These are phyloP conservation scores for Eulemur mongoz DNA, from an alignment of 2,797 vertebrate genomes.

Conservation along the genomic window DNA sequence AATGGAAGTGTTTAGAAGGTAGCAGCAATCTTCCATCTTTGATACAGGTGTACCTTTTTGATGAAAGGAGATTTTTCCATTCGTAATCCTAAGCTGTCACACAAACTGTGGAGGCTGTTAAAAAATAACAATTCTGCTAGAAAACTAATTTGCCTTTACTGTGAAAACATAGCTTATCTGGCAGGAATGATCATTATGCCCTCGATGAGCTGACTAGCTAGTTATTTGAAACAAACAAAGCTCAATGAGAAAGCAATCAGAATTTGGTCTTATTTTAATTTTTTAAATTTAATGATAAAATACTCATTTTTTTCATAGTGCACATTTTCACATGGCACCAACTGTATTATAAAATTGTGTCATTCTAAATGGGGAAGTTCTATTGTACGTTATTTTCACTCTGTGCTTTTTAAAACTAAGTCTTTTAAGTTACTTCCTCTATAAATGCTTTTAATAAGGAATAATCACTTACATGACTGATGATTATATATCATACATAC, in stretches of 20 bases:
- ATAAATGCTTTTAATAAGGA: background rate
- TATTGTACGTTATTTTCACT: background rate
- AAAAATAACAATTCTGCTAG: slow-evolving; percentile 35
- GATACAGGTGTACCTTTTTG: slow-evolving; percentile 53
- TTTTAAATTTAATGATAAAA: slow-evolving; percentile 5
- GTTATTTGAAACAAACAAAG: background rate
- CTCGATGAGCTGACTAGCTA: background rate
- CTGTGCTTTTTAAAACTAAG: background rate
- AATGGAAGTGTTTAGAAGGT: slow-evolving; percentile 51
- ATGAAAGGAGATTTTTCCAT: slow-evolving; percentile 56
- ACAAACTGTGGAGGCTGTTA: background rate
- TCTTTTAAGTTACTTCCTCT: background rate
- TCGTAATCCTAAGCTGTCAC: background rate
- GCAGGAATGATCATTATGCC: background rate
- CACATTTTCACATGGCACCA: background rate
- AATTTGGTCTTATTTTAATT: slow-evolving; percentile 10
- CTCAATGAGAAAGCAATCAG: background rate
- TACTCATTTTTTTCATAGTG: background rate
- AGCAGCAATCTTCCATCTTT: slow-evolving; percentile 51
- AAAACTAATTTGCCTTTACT: slow-evolving; percentile 22
- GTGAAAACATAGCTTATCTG: background rate
- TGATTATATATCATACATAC: background rate
- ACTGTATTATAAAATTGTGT: background rate
- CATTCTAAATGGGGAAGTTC: background rate
- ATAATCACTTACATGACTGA: background rate